These are phyloP conservation scores for Hylyphantes graminicola DNA, from an alignment of 1,140 invertebrate genomes.

Conservation along the genomic window DNA sequence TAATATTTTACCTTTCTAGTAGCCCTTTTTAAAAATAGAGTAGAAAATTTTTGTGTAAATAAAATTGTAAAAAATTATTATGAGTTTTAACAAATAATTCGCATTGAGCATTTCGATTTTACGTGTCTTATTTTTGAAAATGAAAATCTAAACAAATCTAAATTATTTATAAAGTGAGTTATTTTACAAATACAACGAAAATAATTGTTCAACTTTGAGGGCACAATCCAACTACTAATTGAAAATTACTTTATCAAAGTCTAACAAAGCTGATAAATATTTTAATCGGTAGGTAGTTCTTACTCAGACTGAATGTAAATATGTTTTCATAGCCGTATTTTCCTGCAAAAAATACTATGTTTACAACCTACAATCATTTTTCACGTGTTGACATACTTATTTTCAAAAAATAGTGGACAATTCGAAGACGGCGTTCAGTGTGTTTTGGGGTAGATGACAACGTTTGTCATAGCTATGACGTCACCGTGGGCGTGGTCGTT, in stretches of 20 bases:
- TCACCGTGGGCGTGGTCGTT: too few species aligned
- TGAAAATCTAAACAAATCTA: slow-evolving; percentile 19
- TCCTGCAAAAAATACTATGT: too few species aligned
- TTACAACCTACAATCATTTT: not conserved
- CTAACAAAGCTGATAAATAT: too few species aligned
- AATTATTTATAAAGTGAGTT: not conserved
- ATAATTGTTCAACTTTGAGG: not conserved
- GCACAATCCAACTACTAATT: not conserved
- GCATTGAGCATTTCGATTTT: not conserved
- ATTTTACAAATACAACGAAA: slow-evolving; percentile 30
- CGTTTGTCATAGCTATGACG: too few species aligned
- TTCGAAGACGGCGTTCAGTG: too few species aligned
- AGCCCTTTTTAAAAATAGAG: slow-evolving; percentile 25
- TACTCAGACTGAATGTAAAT: too few species aligned
- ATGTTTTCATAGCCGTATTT: too few species aligned
- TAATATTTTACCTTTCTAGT: slow-evolving; percentile 12
- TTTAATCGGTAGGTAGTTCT: too few species aligned
- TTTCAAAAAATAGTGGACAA: not conserved
- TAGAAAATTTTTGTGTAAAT: slow-evolving; percentile 22
- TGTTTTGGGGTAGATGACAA: too few species aligned
- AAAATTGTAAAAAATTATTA: slow-evolving; percentile 22
- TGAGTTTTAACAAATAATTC: slow-evolving; percentile 9
- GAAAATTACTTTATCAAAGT: too few species aligned
- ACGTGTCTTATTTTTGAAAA: not conserved
- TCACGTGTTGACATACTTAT: not conserved